phyloP scores from a whole-genome alignment of 2,113 vertebrate genomes.

The Atherinomorus stipes region DNA sequence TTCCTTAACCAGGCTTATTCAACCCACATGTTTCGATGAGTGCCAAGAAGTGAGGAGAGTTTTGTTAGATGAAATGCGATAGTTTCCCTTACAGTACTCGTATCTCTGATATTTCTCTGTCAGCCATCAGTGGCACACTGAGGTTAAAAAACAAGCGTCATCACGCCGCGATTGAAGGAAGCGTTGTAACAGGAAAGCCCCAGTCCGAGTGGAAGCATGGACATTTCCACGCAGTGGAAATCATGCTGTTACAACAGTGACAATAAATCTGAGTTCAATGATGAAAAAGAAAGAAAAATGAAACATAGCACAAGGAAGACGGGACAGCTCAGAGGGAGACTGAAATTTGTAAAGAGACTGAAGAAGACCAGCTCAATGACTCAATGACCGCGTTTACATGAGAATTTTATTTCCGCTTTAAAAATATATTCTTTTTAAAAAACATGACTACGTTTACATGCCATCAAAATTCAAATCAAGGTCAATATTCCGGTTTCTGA shows the following conservation, averaged over 20 bases:
- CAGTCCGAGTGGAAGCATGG: background rate
- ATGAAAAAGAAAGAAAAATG: background rate
- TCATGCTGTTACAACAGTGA: constrained; percentile 15
- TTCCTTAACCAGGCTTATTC: constrained; percentile 53
- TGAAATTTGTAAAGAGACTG: background rate
- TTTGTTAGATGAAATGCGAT: constrained; percentile 61
- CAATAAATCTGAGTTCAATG: constrained; percentile 11
- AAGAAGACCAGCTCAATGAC: background rate
- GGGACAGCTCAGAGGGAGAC: background rate
- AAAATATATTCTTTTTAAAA: too few relatives aligned
- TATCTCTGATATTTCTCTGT: constrained; percentile 36
- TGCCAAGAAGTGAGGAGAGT: constrained; percentile 29
- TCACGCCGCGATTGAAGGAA: constrained; percentile 16
- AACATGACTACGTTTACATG: too few relatives aligned
- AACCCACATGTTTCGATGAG: constrained; percentile 62
- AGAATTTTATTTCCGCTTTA: too few relatives aligned
- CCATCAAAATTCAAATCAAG: too few relatives aligned
- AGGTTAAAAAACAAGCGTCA: constrained; percentile 19
- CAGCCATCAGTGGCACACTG: constrained; percentile 20
- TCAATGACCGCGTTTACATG: too few relatives aligned
- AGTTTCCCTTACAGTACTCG: constrained; percentile 1
- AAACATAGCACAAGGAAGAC: background rate
- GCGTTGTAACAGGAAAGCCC: constrained; percentile 14
- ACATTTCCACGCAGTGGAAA: background rate
- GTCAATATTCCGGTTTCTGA: too few relatives aligned